phyloP scores from a whole-genome alignment of 2,113 vertebrate genomes.

The Athene noctua region DNA sequence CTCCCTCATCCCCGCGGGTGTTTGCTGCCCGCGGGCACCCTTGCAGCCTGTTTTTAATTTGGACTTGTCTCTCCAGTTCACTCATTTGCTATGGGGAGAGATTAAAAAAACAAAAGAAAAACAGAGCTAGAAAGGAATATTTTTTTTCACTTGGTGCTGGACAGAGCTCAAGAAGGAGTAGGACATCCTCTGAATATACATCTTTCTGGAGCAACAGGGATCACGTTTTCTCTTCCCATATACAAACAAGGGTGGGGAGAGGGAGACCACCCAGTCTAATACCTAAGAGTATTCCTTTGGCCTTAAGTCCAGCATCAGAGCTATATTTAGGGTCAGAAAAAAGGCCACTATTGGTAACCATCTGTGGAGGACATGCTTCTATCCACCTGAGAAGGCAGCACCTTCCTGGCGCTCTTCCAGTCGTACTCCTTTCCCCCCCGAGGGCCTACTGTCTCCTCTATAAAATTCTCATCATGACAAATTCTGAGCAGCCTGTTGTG shows the following conservation, averaged over 20 bases:
- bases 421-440: neutral
- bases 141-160: neutral
- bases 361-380: neutral
- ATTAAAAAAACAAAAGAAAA: neutral
- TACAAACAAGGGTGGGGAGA: neutral
- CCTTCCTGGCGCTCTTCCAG: neutral
- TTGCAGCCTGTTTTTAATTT: slow-evolving; percentile 38
- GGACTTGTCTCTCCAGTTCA: slow-evolving; percentile 3
- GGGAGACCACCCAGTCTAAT: neutral
- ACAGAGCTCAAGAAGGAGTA: neutral
- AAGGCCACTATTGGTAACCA: neutral
- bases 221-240: neutral
- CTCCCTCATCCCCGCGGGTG: neutral
- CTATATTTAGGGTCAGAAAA: neutral
- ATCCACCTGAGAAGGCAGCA: neutral
- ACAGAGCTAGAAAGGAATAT: neutral
- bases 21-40: neutral
- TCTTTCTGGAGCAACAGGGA: neutral
- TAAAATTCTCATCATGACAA: neutral
- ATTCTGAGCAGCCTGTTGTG: neutral
- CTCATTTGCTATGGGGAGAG: neutral
- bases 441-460: neutral
- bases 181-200: neutral
- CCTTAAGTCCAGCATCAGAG: neutral
- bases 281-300: neutral